phyloP scores from a whole-genome alignment of 2,888 invertebrate genomes.

The Halictus quadricinctus region DNA sequence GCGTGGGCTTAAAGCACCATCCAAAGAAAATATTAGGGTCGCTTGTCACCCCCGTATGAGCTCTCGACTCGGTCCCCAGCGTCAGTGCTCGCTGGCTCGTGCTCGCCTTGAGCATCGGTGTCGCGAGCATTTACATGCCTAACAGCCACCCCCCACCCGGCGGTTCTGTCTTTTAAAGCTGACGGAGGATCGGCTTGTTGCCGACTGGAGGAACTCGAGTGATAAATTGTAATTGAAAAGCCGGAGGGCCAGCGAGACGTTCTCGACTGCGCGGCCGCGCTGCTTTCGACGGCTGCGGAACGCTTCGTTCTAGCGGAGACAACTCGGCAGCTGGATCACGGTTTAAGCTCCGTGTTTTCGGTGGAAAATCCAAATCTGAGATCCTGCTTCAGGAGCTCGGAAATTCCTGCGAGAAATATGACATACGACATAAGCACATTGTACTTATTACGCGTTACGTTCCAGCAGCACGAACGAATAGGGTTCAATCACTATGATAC shows the following conservation, averaged over 20 bases:
- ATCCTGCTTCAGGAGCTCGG: too few species aligned
- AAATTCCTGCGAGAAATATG: background rate
- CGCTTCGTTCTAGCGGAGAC: background rate
- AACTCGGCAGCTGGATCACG: background rate
- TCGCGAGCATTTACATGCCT: constrained; percentile 51
- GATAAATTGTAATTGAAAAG: constrained; percentile 43
- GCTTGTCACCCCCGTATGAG: constrained; percentile 65
- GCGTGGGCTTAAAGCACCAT: constrained; percentile 63
- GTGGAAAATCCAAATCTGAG: background rate
- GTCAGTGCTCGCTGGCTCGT: background rate
- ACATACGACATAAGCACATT: too few species aligned
- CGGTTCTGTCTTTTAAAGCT: constrained; percentile 46
- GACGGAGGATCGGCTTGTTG: constrained; percentile 38
- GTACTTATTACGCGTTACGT: too few species aligned
- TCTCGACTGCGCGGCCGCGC: background rate
- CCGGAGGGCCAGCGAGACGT: constrained; percentile 2
- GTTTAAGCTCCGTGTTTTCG: background rate
- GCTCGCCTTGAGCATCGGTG: constrained; percentile 54
- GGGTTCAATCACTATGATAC: too few species aligned
- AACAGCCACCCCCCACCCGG: background rate
- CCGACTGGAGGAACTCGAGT: constrained; percentile 12
- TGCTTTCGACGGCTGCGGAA: background rate
- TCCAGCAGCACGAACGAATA: too few species aligned
- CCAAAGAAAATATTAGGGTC: constrained; percentile 72
- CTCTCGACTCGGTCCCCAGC: constrained; percentile 36